Conservation (phyloP, 92 coral and sea anemone species). For the Anthopleura xanthogrammica region DNA sequence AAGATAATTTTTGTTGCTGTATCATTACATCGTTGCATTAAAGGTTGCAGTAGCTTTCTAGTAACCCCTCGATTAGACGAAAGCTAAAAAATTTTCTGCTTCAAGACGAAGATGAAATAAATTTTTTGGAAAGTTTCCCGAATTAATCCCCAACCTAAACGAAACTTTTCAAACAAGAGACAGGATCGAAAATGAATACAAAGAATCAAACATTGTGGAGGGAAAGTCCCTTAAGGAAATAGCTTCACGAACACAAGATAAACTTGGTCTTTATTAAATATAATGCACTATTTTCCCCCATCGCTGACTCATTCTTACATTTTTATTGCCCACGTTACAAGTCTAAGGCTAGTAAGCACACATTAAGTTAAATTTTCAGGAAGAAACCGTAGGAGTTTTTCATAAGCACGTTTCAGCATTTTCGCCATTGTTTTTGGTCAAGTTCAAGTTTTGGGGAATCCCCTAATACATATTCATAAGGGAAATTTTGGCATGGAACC, state of each 20-base stretch:
- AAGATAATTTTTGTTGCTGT: background rate
- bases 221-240: constrained; percentile 10
- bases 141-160: background rate
- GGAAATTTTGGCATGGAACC: background rate
- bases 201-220: background rate
- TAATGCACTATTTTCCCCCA: background rate
- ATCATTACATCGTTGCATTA: background rate
- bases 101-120: background rate
- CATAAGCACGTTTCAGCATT: constrained; percentile 17
- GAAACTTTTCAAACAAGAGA: background rate
- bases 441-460: constrained; percentile 75
- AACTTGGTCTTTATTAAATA: background rate
- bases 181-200: background rate
- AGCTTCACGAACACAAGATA: background rate
- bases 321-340: background rate
- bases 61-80: background rate
- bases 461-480: constrained; percentile 62
- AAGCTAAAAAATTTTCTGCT: background rate
- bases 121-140: background rate
- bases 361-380: background rate
- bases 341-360: constrained; percentile 2
- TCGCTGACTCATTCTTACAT: background rate
- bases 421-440: background rate
- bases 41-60: background rate
- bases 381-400: constrained; percentile 19